Percentiles rank a stretch among this genome's conserved stretches.
Conservation (phyloP, 1,140 invertebrate genomes). For the Hirudo medicinalis region DNA sequence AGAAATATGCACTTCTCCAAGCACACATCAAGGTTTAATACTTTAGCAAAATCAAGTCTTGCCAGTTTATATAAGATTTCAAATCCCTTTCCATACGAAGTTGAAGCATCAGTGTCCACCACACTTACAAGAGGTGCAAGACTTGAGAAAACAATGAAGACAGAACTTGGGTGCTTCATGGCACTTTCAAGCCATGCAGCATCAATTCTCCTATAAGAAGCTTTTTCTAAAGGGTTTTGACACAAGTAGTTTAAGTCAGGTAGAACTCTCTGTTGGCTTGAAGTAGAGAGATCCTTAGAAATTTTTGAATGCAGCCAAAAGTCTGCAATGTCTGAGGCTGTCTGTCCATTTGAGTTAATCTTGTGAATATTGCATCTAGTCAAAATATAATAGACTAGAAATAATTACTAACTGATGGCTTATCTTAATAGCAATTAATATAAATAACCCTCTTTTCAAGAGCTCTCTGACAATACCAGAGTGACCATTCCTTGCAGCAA, state of each 20-base stretch:
- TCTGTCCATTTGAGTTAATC: slow-evolving; percentile 35
- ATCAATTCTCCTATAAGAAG: slow-evolving; percentile 34
- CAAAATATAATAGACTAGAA: not conserved
- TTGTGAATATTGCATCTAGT: slow-evolving; percentile 31
- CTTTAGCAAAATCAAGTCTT: not conserved
- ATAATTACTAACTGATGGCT: not conserved
- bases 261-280: slow-evolving; percentile 4
- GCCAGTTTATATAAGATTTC: not conserved
- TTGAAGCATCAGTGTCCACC: not conserved
- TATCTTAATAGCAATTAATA: too few species aligned
- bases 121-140: not conserved
- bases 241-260: slow-evolving; percentile 31
- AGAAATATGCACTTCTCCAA: slow-evolving; percentile 6
- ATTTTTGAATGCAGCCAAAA: slow-evolving; percentile 35
- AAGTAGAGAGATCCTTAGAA: slow-evolving; percentile 25
- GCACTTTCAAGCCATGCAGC: slow-evolving; percentile 28
- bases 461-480: slow-evolving; percentile 27
- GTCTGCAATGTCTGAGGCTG: slow-evolving; percentile 34
- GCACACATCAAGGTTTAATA: not conserved
- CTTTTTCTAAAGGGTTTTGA: slow-evolving; percentile 30
- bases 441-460: slow-evolving; percentile 26
- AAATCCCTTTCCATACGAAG: not conserved
- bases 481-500: slow-evolving; percentile 37
- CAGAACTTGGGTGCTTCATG: slow-evolving; percentile 27
- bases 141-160: slow-evolving; percentile 32